Conservation (phyloP, 2,797 vertebrate species). For the Rhinella marina region DNA sequence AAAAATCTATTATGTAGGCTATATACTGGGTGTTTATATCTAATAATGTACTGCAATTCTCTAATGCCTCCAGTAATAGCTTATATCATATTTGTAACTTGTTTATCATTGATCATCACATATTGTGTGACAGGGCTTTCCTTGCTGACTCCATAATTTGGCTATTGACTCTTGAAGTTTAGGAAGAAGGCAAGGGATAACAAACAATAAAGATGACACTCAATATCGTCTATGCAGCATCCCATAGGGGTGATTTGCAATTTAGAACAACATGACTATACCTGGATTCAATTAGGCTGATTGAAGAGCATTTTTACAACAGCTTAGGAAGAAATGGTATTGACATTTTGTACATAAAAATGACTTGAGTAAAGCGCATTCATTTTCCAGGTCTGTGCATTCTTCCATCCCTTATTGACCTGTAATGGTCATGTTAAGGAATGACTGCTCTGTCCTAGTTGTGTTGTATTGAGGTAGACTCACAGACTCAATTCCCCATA, state of each 20-base stretch:
- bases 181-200: not conserved
- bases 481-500: conserved; percentile 16
- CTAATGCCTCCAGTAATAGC: not conserved
- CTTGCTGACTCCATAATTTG: not conserved
- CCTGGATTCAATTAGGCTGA: conserved; percentile 28
- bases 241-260: conserved; percentile 13
- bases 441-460: conserved; percentile 25
- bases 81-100: not conserved
- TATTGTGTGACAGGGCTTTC: not conserved
- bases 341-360: conserved; percentile 28
- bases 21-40: not conserved
- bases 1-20: not conserved
- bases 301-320: conserved; percentile 6
- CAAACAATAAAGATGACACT: not conserved
- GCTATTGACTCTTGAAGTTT: not conserved
- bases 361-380: conserved; percentile 22
- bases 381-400: not conserved
- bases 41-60: not conserved
- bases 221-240: not conserved
- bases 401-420: conserved; percentile 10
- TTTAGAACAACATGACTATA: not conserved
- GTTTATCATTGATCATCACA: conserved; percentile 1
- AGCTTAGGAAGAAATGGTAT: conserved; percentile 5
- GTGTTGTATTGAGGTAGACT: conserved; percentile 12
- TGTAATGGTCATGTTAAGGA: conserved; percentile 31